Conservation (phyloP, 2,888 invertebrate species). For the Coelinius sp. region DNA sequence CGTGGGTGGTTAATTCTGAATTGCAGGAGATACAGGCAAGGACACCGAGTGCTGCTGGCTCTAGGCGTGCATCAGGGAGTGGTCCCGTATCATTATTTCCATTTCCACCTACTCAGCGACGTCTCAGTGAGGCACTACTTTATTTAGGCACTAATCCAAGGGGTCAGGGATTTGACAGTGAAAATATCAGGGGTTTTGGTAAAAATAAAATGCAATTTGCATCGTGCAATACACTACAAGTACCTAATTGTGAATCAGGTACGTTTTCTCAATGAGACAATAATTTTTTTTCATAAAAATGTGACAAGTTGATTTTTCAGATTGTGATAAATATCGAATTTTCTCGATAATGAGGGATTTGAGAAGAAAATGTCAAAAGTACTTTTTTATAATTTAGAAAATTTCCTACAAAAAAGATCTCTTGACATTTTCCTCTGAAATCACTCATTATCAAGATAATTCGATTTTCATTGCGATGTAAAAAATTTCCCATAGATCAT, state of each 20-base stretch:
- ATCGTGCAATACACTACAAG: slow-evolving; percentile 81
- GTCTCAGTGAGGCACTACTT: slow-evolving; percentile 74
- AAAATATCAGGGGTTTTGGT: slow-evolving; percentile 59
- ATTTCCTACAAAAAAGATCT: too few species aligned
- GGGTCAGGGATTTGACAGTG: slow-evolving; percentile 58
- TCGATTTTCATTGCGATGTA: too few species aligned
- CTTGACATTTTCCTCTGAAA: too few species aligned
- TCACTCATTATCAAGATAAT: too few species aligned
- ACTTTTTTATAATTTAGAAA: too few species aligned
- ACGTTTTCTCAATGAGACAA: slow-evolving; percentile 24
- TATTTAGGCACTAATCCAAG: slow-evolving; percentile 68
- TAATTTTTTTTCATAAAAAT: slow-evolving; percentile 4
- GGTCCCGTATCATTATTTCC: slow-evolving; percentile 69
- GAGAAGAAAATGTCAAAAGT: too few species aligned
- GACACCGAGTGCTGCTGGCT: slow-evolving; percentile 84
- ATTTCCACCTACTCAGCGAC: slow-evolving; percentile 73
- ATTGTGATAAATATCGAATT: too few species aligned
- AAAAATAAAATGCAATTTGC: slow-evolving; percentile 74
- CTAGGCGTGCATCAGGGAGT: slow-evolving; percentile 80
- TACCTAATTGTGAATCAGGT: slow-evolving; percentile 72
- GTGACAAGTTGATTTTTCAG: too few species aligned
- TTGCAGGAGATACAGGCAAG: slow-evolving; percentile 81
- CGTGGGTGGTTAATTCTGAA: neutral
- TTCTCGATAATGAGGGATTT: too few species aligned
- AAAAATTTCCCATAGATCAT: too few species aligned